Evolutionary conservation across 2,113 vertebrate genomes (phyloP).

Genomic region (Actenoides hombroni): DNA sequence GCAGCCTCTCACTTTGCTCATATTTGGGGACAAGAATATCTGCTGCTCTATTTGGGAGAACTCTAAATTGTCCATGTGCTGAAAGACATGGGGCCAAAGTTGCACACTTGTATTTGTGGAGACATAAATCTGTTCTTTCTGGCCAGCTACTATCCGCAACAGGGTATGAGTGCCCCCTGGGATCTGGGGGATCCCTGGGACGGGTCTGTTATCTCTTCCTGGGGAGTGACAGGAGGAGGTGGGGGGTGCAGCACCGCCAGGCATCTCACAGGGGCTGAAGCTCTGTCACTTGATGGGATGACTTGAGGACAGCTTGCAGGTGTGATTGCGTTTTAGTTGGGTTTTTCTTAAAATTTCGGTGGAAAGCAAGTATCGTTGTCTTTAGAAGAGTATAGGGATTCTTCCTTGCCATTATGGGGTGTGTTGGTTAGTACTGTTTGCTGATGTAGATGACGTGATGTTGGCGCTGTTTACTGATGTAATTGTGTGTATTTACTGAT

Average conservation of each 20-base stretch:
- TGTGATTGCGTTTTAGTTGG: not conserved
- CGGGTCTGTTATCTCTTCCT: no score
- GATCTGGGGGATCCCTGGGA: not conserved
- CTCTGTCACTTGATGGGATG: not conserved
- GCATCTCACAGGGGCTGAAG: not conserved
- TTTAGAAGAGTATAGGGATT: accelerated
- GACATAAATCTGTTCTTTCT: not conserved
- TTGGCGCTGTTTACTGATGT: no score
- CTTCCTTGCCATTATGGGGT: not conserved
- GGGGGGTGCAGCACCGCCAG: not conserved
- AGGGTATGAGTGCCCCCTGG: not conserved
- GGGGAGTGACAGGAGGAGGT: not conserved
- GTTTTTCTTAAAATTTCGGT: not conserved
- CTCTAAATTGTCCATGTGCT: not conserved
- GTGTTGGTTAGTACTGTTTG: accelerated
- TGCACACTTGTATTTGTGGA: not conserved
- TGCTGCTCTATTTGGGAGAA: not conserved
- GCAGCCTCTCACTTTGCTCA: not conserved
- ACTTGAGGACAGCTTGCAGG: not conserved
- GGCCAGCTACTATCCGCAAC: accelerated
- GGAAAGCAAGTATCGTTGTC: not conserved
- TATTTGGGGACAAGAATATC: not conserved
- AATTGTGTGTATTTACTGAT: not conserved
- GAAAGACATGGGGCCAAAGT: not conserved
- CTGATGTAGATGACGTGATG: no score